Base-by-base conservation (phyloP, 2,113 vertebrate genomes). In the Chitala chitala region DNA sequence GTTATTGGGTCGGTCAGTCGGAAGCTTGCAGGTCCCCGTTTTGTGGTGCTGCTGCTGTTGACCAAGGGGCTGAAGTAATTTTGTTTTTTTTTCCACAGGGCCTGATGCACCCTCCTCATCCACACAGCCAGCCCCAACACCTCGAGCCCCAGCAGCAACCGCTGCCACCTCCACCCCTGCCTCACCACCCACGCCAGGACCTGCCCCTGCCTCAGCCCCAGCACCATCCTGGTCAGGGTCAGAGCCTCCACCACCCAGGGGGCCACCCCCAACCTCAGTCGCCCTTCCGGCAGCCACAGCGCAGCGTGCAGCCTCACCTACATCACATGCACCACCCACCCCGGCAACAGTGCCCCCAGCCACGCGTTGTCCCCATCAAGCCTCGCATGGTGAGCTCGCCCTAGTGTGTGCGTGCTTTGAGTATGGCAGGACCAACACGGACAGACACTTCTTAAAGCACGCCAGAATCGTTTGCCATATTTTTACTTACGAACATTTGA, bases 221-320 rank as follows among this genome's bases (percentile, higher is more conserved):
- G 13, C 88, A 84, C 2, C 88, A 86, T n/a, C 91, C 69, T 24
- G 86, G 80, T 53, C 89, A 84, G 63, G 59, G 59, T 17, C 87
- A 84, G 63, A 29, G 38, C 33, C 87, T 81, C 72, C 87, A 85
- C 79, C 80, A 83, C 71, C 64, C 42, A 29, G 74, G 61, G 82
- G 89, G 95, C 88, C 93, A 94, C 65, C 87, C 93, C 75, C 87
- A 93, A 76, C 86, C 89, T 38, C 94, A 93, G 76, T 92, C 91
- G 9, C 92, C 87, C 80, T 98, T 96, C 87, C 89, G 94, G 81
- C 93, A 92, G 54, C 94, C 93, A 13, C 84, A 92, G 72, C 92
- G 87, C 79, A 63, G 85, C n/a, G 53, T 89, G 0, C 92, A 87
- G 76, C 88, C 87, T 0, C 90, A 89, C 44, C 84, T 85, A 17